Evolutionary conservation across 2,888 invertebrate genomes (phyloP), one percentile per base, ranked within the genome.

Genomic region (Eupeodes latifasciatus): DNA sequence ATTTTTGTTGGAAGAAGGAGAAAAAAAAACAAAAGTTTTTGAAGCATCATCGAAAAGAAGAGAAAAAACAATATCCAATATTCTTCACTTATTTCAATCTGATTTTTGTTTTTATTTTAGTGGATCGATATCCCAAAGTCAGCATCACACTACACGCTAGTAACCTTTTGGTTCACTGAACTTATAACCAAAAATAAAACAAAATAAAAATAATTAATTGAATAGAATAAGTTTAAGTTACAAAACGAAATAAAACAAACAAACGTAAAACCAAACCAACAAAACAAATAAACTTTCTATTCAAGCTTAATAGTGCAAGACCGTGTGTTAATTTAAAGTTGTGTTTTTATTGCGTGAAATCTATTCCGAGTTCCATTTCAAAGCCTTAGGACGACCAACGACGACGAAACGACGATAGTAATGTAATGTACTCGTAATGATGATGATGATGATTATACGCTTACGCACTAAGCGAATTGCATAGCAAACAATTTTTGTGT

Each of bases 231-330:
- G 72, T 66, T 55, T 71, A 66, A 80, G 79, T 72, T 76, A 57
- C 40, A 55, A 71, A 71, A 40, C 55, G 40, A 69, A 49, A 55
- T 6, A 67, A 83, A 81, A 85, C 19, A 85, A 75, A 59, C 27
- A 27, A 27, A 27, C 27, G 2, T 27, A 57, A 2, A 59, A 76
- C 55, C 78, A 2, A 59, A 76, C 55, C 78, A 67, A 81, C 16
- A 49, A 75, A 57, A 74, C 66, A 82, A 75, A 59, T 78, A 75
- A 72, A 87, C 87, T 87, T 87, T 87, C 87, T 81, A 84, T 76
- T 84, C 76, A 76, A 67, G 67, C 66, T 87, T 69, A 87, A 83
- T 84, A 87, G 87, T 84, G 87, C 87, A 87, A 72, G 77, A 57
- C 86, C 40, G 79, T 51, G 69, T 69, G 14, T 27, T 71, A 53